Evolutionary conservation across 2,113 vertebrate genomes (phyloP).

Genomic region (Paratilapia polleni): DNA sequence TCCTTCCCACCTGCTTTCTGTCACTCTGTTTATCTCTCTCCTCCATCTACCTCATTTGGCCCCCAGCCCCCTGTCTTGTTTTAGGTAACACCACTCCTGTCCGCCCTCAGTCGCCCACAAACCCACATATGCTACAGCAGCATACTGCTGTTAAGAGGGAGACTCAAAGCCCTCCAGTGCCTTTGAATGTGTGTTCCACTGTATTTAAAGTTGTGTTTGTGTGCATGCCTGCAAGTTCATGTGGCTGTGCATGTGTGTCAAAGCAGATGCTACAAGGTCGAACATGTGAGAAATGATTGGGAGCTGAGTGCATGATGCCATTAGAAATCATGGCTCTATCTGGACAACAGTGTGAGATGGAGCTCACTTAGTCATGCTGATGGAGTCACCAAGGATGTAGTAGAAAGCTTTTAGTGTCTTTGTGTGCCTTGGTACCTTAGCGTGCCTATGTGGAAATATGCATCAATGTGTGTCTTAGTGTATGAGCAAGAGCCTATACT

Average conservation of each 20-base stretch:
- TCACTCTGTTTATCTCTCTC: slow-evolving; percentile 28
- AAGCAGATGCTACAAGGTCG: slow-evolving; percentile 36
- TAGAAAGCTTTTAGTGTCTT: slow-evolving; percentile 60
- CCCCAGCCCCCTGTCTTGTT: slow-evolving; percentile 43
- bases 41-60: slow-evolving; percentile 30
- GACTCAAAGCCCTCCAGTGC: slow-evolving; percentile 24
- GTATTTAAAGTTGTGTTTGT: slow-evolving; percentile 38
- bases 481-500: neutral
- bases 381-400: slow-evolving; percentile 31
- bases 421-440: slow-evolving; percentile 8
- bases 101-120: slow-evolving; percentile 33
- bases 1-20: slow-evolving; percentile 46
- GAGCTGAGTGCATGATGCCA: slow-evolving; percentile 49
- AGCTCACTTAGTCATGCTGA: slow-evolving; percentile 56
- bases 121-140: slow-evolving; percentile 16
- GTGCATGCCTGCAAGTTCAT: neutral
- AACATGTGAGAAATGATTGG: slow-evolving; percentile 45
- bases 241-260: slow-evolving; percentile 23
- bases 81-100: slow-evolving; percentile 38
- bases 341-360: slow-evolving; percentile 50
- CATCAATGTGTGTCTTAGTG: slow-evolving; percentile 9
- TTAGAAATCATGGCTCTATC: slow-evolving; percentile 53
- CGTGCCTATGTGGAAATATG: neutral
- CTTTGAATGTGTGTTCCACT: slow-evolving; percentile 11
- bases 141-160: slow-evolving; percentile 25